Conservation (phyloP, 2,797 vertebrate species). For the Trichosurus vulpecula region DNA sequence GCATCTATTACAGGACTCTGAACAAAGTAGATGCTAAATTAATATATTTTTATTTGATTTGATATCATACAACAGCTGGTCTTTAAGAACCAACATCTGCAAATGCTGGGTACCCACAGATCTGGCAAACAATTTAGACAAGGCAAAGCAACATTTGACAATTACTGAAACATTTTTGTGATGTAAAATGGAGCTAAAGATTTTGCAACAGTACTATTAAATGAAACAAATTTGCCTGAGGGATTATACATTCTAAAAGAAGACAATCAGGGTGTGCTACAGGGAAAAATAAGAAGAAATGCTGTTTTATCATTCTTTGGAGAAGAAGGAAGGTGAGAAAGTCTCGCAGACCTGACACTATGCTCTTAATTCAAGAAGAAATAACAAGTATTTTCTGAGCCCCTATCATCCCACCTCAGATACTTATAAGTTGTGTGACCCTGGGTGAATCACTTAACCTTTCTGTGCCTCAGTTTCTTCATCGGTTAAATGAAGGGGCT, state of each 20-base stretch:
- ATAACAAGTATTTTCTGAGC: constrained; percentile 30
- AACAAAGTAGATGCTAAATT: constrained; percentile 27
- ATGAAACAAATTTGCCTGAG: constrained; percentile 70
- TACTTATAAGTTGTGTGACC: background rate
- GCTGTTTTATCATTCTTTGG: constrained; percentile 46
- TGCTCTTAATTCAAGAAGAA: constrained; percentile 45
- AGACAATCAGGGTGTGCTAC: background rate
- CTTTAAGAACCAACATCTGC: constrained; percentile 65
- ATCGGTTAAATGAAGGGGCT: background rate
- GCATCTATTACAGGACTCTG: background rate
- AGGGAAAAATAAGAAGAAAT: constrained; percentile 53
- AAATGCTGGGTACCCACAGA: constrained; percentile 65
- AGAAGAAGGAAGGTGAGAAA: constrained; percentile 21
- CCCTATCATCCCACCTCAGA: background rate
- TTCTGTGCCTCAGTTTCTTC: background rate
- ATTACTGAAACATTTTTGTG: constrained; percentile 62
- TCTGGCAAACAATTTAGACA: constrained; percentile 73
- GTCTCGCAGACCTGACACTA: background rate
- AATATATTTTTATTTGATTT: constrained; percentile 47
- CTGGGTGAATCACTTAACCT: background rate
- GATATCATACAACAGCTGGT: constrained; percentile 54
- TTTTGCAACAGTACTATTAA: constrained; percentile 74
- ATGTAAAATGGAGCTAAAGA: constrained; percentile 59
- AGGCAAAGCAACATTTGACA: constrained; percentile 72
- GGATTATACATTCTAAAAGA: constrained; percentile 65